Percentiles rank a stretch among this genome's conserved stretches.
Evolutionary conservation across 2,888 invertebrate genomes (phyloP).

Genomic region (Patella pellucida): DNA sequence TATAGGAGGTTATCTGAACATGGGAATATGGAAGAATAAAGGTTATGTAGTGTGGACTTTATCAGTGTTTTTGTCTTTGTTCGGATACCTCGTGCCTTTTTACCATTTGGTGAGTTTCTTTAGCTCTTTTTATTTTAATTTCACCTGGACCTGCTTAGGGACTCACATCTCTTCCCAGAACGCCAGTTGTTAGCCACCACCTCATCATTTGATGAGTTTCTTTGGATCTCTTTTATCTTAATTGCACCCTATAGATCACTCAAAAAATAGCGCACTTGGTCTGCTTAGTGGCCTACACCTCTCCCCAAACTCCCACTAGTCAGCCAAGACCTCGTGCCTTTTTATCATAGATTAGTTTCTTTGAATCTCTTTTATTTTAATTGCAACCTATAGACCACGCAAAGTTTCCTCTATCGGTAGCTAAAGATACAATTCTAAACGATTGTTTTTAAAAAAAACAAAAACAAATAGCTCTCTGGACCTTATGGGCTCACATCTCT

Average conservation of each 20-base stretch:
- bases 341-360: slow-evolving; percentile 83
- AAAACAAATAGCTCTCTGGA: no score
- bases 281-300: background rate
- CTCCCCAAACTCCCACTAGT: background rate
- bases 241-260: no score
- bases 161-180: no score
- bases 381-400: no score
- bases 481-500: background rate
- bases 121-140: background rate
- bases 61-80: slow-evolving; percentile 85
- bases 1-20: slow-evolving; percentile 70
- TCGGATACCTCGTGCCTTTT: slow-evolving; percentile 90
- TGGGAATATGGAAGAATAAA: slow-evolving; percentile 84
- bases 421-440: no score
- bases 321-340: slow-evolving; percentile 77
- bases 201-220: slow-evolving; percentile 82
- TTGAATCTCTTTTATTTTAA: background rate
- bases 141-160: no score
- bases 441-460: no score
- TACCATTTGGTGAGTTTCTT: slow-evolving; percentile 81
- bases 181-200: no score
- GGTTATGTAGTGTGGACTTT: slow-evolving; percentile 88
- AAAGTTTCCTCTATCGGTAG: no score
- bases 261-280: no score
- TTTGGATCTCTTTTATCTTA: background rate